Conservation (phyloP, 2,113 vertebrate genomes). For the Aldabrachelys gigantea region DNA sequence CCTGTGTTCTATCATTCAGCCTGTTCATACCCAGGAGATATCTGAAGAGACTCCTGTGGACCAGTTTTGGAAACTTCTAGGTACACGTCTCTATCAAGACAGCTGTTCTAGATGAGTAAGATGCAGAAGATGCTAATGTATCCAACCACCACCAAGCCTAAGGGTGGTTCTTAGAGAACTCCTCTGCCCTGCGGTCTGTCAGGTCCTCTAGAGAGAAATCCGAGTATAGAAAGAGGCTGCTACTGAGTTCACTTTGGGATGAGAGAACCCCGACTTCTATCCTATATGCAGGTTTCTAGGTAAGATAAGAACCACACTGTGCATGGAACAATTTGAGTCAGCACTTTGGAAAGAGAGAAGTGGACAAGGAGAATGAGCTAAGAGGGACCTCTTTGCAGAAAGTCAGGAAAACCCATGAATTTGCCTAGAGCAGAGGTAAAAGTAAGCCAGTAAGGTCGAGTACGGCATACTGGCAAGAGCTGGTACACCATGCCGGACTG, state of each 20-base stretch:
- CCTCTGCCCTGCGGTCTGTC: not conserved
- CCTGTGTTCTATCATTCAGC: not conserved
- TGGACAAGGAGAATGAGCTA: not conserved
- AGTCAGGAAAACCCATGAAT: not conserved
- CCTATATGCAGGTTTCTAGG: fast-evolving
- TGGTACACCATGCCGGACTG: too few relatives aligned
- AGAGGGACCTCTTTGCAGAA: not conserved
- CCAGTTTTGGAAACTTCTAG: fast-evolving
- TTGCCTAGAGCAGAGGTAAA: not conserved
- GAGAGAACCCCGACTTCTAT: not conserved
- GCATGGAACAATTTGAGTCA: not conserved
- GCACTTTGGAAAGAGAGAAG: not conserved
- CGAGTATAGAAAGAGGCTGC: too few relatives aligned
- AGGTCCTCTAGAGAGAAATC: not conserved
- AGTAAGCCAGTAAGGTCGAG: too few relatives aligned
- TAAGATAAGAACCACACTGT: not conserved
- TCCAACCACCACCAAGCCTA: not conserved
- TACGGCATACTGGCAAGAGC: too few relatives aligned
- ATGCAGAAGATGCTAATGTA: not conserved
- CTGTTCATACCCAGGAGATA: not conserved
- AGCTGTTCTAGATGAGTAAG: not conserved
- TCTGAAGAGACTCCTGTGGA: not conserved
- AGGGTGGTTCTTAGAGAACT: not conserved
- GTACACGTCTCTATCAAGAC: not conserved
- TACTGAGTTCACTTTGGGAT: not conserved